Percentiles rank a stretch among this genome's conserved stretches.
Conservation (phyloP, 2,113 vertebrate genomes). For the Monopterus albus region DNA sequence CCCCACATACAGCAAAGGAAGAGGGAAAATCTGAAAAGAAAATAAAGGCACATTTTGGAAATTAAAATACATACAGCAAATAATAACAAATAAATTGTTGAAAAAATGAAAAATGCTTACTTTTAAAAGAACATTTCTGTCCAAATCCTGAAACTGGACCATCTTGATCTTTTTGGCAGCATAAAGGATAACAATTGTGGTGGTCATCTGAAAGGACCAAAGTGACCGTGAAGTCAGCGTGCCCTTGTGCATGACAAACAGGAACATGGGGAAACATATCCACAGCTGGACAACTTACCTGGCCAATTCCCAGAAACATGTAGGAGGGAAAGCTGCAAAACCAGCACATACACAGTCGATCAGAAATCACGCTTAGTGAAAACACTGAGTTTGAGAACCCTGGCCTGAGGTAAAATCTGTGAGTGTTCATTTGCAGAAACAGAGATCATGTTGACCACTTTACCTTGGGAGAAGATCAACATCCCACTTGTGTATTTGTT, state of each 20-base stretch:
- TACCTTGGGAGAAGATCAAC: too few relatives aligned
- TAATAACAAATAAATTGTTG: neutral
- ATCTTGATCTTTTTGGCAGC: slow-evolving; percentile 73
- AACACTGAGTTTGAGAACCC: too few relatives aligned
- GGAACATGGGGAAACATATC: too few relatives aligned
- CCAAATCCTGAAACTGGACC: slow-evolving; percentile 79
- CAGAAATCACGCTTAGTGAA: too few relatives aligned
- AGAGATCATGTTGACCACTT: too few relatives aligned
- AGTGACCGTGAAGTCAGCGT: neutral
- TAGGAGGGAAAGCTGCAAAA: slow-evolving; percentile 81
- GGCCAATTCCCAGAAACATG: slow-evolving; percentile 78
- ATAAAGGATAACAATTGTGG: slow-evolving; percentile 78
- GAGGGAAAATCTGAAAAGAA: slow-evolving; percentile 78
- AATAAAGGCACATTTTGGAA: neutral
- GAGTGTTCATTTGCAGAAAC: too few relatives aligned
- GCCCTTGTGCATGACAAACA: too few relatives aligned
- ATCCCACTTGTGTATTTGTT: too few relatives aligned
- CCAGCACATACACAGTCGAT: neutral
- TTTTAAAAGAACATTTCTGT: slow-evolving; percentile 72
- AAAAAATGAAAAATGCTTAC: slow-evolving; percentile 42
- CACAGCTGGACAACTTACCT: slow-evolving; percentile 69
- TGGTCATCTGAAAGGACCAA: slow-evolving; percentile 72
- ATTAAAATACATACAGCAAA: neutral
- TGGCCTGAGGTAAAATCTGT: too few relatives aligned
- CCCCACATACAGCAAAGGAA: slow-evolving; percentile 79